Evolutionary conservation across 2,113 vertebrate genomes (phyloP).

Genomic region (Psophia crepitans): DNA sequence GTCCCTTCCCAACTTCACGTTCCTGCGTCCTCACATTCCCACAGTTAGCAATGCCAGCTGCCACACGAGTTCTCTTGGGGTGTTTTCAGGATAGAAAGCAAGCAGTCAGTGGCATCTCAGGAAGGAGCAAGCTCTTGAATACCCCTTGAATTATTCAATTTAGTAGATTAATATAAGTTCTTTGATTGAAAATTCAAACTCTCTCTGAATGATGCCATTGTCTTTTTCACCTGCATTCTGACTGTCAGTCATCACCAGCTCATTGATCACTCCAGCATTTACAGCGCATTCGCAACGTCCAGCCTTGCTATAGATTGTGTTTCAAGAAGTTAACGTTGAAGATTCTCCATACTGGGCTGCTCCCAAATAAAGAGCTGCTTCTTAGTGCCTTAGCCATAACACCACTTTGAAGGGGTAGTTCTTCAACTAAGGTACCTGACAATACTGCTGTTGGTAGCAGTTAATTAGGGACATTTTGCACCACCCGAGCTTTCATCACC

Average conservation of each 20-base stretch:
- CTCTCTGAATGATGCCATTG: background rate
- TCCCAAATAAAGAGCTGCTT: background rate
- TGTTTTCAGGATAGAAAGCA: background rate
- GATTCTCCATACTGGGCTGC: background rate
- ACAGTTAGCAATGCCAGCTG: background rate
- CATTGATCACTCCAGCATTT: background rate
- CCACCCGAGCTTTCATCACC: background rate
- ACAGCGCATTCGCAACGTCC: background rate
- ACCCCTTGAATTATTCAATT: background rate
- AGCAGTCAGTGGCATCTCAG: background rate
- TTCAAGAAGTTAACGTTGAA: background rate
- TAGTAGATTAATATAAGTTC: background rate
- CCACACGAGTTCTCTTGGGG: background rate
- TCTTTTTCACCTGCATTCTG: background rate
- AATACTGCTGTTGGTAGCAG: background rate
- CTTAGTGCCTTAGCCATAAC: background rate
- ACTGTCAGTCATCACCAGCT: background rate
- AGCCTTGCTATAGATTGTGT: background rate
- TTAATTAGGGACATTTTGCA: background rate
- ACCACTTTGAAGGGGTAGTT: background rate
- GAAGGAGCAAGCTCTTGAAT: background rate
- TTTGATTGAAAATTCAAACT: background rate
- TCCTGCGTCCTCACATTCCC: background rate
- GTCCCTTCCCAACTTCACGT: background rate
- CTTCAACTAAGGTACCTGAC: rapidly evolving